Conservation (phyloP, 1,140 invertebrate genomes). For the Diachasma alloeum region DNA sequence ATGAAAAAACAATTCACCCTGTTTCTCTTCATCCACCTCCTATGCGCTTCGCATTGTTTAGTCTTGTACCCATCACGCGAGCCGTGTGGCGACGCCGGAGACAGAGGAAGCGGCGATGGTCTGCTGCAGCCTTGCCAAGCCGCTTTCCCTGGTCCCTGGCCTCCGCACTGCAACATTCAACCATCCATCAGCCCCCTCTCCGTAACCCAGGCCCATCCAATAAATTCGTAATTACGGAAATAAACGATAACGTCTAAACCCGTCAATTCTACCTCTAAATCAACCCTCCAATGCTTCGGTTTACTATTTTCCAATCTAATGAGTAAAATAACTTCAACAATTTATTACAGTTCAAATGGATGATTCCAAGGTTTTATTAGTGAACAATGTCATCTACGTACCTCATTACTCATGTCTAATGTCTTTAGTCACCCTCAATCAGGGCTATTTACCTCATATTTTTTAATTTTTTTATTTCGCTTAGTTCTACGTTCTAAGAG, state of each 20-base stretch:
- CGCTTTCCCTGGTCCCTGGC: conserved; percentile 71
- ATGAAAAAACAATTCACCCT: conserved; percentile 67
- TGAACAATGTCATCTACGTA: neutral
- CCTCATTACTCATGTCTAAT: neutral
- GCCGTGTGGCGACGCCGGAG: conserved; percentile 53
- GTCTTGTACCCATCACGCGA: conserved; percentile 70
- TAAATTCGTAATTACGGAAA: neutral
- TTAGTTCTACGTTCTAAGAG: neutral
- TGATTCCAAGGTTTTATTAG: neutral
- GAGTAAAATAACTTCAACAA: neutral
- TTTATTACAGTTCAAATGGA: neutral
- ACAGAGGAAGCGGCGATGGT: conserved; percentile 63
- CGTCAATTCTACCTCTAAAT: neutral
- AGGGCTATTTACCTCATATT: neutral
- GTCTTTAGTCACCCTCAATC: neutral
- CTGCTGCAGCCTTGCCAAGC: conserved; percentile 84
- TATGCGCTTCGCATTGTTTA: conserved; percentile 73
- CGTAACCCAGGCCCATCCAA: neutral
- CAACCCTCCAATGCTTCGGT: neutral
- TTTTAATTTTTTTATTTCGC: neutral
- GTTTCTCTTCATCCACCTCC: conserved; percentile 84
- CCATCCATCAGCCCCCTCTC: neutral
- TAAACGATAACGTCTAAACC: neutral
- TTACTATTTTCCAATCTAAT: neutral
- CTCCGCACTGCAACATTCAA: conserved; percentile 53